Evolutionary conservation across 2,888 invertebrate species (phyloP).

Genomic region (Crepidodera aurea): DNA sequence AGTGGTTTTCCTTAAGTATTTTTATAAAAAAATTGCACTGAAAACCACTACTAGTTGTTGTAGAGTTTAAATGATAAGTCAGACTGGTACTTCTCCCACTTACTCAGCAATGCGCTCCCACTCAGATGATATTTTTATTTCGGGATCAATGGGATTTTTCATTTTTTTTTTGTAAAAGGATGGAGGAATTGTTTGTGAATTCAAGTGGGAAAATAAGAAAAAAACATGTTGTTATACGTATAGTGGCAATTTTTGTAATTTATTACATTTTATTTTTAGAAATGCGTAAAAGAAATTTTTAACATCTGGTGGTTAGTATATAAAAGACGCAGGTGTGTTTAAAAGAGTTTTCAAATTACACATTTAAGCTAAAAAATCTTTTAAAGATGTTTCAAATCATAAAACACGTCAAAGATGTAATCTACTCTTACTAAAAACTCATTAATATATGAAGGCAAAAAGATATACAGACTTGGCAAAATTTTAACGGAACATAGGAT

Average conservation of each 20-base stretch:
- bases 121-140: slow-evolving; percentile 19
- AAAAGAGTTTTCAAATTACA: too few species aligned
- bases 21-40: slow-evolving; percentile 18
- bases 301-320: neutral
- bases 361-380: too few species aligned
- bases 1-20: neutral
- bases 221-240: neutral
- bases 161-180: slow-evolving; percentile 7
- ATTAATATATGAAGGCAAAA: too few species aligned
- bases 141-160: slow-evolving; percentile 22
- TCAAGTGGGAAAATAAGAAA: neutral
- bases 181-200: slow-evolving; percentile 1
- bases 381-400: too few species aligned
- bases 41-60: slow-evolving; percentile 11
- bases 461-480: too few species aligned
- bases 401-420: too few species aligned
- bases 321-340: too few species aligned
- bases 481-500: too few species aligned
- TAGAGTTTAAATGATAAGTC: slow-evolving; percentile 15
- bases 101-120: slow-evolving; percentile 27
- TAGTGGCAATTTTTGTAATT: neutral
- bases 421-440: too few species aligned
- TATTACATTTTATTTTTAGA: too few species aligned
- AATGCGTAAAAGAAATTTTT: too few species aligned
- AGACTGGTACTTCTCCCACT: slow-evolving; percentile 24